These are phyloP conservation scores for Pseudomyrmex cubaensis DNA, from an alignment of 1,140 invertebrate genomes.

Conservation along the genomic window DNA sequence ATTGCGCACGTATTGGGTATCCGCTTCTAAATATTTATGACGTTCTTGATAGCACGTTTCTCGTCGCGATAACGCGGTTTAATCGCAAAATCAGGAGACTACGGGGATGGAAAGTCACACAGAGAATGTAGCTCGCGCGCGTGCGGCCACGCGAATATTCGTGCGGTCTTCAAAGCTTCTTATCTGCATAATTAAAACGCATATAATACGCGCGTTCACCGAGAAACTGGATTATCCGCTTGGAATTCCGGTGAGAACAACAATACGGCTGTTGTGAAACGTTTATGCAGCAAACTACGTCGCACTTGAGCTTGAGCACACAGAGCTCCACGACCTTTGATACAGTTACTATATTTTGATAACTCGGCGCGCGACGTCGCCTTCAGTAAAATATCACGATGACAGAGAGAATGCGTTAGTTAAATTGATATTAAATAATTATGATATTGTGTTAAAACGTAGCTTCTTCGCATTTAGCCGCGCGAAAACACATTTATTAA, in stretches of 20 bases:
- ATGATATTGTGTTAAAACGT: background rate
- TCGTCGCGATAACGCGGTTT: background rate
- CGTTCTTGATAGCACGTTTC: constrained; percentile 2
- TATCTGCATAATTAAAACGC: constrained; percentile 32
- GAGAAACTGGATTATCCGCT: constrained; percentile 23
- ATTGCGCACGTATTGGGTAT: background rate
- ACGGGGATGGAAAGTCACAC: background rate
- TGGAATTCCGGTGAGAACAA: constrained; percentile 20
- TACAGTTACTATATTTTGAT: constrained; percentile 9
- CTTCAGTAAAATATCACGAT: background rate
- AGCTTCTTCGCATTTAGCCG: background rate
- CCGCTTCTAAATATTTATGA: background rate
- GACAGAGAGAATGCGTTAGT: background rate
- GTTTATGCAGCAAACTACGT: background rate
- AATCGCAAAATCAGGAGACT: background rate
- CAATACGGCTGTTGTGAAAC: constrained; percentile 3
- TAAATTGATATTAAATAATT: background rate
- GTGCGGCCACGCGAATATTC: background rate
- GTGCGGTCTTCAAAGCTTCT: constrained; percentile 16
- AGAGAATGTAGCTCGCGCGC: background rate
- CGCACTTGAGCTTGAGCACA: background rate
- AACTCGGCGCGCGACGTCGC: background rate
- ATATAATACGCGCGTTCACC: background rate
- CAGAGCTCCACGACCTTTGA: background rate
- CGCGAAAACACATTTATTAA: constrained; percentile 21